Percentiles rank a stretch among this genome's conserved stretches.
Evolutionary conservation across 2,888 invertebrate genomes (phyloP).

Genomic region (Epistrophe eligans): DNA sequence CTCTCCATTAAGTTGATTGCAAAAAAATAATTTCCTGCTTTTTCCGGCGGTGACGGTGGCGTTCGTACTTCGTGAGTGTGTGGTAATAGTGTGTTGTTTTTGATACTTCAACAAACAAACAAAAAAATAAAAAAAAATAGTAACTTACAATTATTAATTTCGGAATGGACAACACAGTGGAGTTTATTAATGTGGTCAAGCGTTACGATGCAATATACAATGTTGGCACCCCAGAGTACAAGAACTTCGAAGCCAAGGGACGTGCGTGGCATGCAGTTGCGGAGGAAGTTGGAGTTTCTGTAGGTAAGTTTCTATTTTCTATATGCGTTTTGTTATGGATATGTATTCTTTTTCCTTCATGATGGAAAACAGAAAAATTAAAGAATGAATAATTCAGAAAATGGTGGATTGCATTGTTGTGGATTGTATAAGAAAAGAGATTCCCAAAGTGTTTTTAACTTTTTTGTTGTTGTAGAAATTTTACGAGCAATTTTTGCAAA

Average conservation of each 20-base stretch:
- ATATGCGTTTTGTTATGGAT: constrained; percentile 4
- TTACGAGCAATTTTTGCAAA: constrained; percentile 14
- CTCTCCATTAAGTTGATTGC: constrained; percentile 26
- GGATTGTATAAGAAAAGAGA: constrained; percentile 27
- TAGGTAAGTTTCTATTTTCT: constrained; percentile 80
- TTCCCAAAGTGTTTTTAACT: constrained; percentile 14
- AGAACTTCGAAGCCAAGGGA: constrained; percentile 83
- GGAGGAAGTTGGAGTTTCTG: constrained; percentile 82
- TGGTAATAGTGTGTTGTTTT: constrained; percentile 25
- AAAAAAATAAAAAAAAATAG: neutral
- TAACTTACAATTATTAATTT: constrained; percentile 13
- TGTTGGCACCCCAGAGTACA: constrained; percentile 83
- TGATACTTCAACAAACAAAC: neutral
- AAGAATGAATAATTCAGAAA: constrained; percentile 10
- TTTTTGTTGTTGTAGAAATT: constrained; percentile 15
- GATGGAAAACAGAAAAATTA: constrained; percentile 16
- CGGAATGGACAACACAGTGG: constrained; percentile 81
- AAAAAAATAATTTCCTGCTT: constrained; percentile 21
- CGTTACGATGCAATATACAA: constrained; percentile 83
- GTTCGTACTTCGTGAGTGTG: neutral
- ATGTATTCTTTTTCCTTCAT: neutral
- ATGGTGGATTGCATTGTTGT: constrained; percentile 29
- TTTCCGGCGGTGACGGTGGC: neutral
- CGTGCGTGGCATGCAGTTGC: constrained; percentile 83
- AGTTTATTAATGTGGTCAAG: constrained; percentile 83